phyloP scores from a whole-genome alignment of 2,113 vertebrate species.

The Platysteira castanea region DNA sequence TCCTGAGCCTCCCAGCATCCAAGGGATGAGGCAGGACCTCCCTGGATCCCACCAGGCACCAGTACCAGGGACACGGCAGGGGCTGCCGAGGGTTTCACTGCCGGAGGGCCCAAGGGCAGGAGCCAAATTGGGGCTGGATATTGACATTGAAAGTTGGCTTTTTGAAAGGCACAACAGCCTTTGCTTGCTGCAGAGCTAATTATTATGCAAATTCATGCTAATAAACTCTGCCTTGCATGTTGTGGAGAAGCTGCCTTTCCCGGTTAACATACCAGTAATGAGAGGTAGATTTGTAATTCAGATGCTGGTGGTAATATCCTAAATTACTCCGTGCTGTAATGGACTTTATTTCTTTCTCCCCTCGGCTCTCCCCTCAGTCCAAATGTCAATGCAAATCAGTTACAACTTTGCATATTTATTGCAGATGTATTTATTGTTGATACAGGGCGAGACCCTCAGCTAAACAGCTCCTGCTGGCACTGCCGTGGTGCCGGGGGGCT shows the following conservation, averaged over 20 bases:
- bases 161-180: conserved; percentile 74
- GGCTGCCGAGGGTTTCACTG: neutral
- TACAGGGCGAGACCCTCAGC: conserved; percentile 54
- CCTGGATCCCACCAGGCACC: accelerated
- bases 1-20: neutral
- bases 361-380: conserved; percentile 19
- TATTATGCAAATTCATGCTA: conserved; percentile 85
- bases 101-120: neutral
- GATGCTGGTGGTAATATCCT: conserved; percentile 77
- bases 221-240: conserved; percentile 78
- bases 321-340: conserved; percentile 75
- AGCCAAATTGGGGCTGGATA: conserved; percentile 42
- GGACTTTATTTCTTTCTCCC: conserved; percentile 63
- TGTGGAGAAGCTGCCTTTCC: conserved; percentile 77
- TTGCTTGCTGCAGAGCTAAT: conserved; percentile 75
- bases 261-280: conserved; percentile 79
- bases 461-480: neutral
- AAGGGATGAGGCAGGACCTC: neutral
- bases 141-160: conserved; percentile 78
- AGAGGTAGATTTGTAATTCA: conserved; percentile 85
- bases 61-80: neutral
- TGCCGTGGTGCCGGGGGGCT: neutral
- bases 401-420: conserved; percentile 74
- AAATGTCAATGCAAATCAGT: conserved; percentile 77
- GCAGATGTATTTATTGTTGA: conserved; percentile 75